Percentiles rank a stretch among this genome's conserved stretches.
Evolutionary conservation across 2,888 invertebrate genomes (phyloP).

Genomic region (Andrena hattorfiana): DNA sequence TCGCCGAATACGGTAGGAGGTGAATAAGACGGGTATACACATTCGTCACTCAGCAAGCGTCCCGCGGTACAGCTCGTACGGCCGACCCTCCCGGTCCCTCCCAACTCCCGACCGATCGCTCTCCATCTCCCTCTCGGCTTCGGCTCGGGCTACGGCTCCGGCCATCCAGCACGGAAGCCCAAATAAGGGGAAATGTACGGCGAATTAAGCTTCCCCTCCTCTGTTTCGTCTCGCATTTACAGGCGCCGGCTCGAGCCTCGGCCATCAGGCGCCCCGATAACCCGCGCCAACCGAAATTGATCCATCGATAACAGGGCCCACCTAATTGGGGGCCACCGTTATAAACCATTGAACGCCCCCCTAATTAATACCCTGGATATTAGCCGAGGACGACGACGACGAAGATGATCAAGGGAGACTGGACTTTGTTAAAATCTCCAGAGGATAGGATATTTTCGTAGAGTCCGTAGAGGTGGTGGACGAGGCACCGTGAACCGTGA

Average conservation of each 20-base stretch:
- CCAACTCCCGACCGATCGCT: constrained; percentile 54
- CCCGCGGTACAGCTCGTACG: constrained; percentile 66
- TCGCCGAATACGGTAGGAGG: constrained; percentile 78
- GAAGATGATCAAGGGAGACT: background rate
- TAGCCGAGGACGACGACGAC: background rate
- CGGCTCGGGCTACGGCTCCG: constrained; percentile 25
- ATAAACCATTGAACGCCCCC: constrained; percentile 1
- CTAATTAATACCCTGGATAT: background rate
- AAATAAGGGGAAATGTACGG: constrained; percentile 80
- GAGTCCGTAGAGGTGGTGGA: background rate
- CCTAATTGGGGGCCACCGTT: constrained; percentile 27
- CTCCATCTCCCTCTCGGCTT: constrained; percentile 41
- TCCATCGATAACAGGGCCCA: constrained; percentile 30
- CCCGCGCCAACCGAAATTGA: constrained; percentile 34
- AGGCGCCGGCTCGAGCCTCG: constrained; percentile 53
- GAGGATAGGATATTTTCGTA: background rate
- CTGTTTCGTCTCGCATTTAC: constrained; percentile 32
- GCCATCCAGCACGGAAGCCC: constrained; percentile 77
- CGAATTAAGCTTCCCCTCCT: constrained; percentile 76
- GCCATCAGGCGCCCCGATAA: constrained; percentile 40
- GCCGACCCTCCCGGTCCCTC: constrained; percentile 68
- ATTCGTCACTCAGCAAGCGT: constrained; percentile 74
- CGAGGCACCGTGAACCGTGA: background rate
- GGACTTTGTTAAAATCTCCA: background rate
- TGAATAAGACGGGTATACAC: constrained; percentile 72